Evolutionary conservation across 2,797 vertebrate species (phyloP).

Genomic region (Urocyon cinereoargenteus): DNA sequence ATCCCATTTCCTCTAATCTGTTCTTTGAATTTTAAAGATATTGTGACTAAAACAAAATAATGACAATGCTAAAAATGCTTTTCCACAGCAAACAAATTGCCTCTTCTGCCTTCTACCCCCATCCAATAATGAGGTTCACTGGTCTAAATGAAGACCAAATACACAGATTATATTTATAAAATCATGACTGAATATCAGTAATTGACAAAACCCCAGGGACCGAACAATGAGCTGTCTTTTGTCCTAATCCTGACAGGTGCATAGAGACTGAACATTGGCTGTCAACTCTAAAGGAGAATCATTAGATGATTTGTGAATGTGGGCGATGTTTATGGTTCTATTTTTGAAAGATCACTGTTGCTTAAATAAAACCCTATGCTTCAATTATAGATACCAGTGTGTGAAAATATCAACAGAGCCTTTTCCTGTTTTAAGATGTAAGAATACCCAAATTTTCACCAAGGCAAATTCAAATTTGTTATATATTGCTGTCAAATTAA

Average conservation of each 20-base stretch:
- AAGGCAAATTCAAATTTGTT: neutral
- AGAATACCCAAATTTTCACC: neutral
- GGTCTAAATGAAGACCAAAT: neutral
- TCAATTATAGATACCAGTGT: neutral
- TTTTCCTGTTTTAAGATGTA: constrained; percentile 35
- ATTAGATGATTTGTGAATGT: neutral
- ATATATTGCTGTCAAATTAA: neutral
- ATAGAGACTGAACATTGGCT: neutral
- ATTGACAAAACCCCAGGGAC: constrained; percentile 68
- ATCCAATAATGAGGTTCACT: neutral
- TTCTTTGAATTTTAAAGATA: constrained; percentile 32
- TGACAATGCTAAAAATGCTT: neutral
- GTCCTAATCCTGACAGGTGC: neutral
- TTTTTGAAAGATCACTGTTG: constrained; percentile 18
- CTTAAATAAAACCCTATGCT: constrained; percentile 38
- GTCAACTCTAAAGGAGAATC: neutral
- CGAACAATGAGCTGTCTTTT: constrained; percentile 71
- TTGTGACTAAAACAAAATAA: neutral
- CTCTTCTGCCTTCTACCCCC: too few relatives aligned
- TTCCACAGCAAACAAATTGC: neutral
- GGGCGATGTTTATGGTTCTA: neutral
- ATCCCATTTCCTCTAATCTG: neutral
- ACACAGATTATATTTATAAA: neutral
- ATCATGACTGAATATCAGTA: constrained; percentile 79
- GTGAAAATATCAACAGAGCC: constrained; percentile 5